A percentile compares a stretch with the other conserved stretches of the same genome.
These are phyloP conservation scores for Pholis gunnellus DNA, from an alignment of 2,113 vertebrate genomes.

Conservation along the genomic window DNA sequence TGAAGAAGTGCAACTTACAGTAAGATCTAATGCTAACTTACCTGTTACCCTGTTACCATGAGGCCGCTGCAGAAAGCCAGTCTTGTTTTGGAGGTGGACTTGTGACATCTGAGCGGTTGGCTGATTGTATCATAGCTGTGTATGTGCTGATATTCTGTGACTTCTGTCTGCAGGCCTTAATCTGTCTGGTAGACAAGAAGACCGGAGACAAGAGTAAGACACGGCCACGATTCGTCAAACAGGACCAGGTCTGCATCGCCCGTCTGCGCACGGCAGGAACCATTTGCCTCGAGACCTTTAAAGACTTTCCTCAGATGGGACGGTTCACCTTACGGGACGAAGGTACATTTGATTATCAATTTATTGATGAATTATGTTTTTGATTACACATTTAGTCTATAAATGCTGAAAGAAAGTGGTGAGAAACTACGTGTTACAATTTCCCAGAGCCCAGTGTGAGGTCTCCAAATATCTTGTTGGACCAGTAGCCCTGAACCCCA, in stretches of 20 bases:
- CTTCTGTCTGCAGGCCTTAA: conserved; percentile 89
- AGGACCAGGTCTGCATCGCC: conserved; percentile 98
- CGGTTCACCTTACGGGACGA: conserved; percentile 97
- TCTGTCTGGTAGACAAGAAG: conserved; percentile 99
- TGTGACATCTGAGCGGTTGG: not conserved
- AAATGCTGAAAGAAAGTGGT: not conserved
- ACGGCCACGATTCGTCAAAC: conserved; percentile 97
- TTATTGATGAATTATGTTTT: not conserved
- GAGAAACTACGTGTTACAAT: not conserved
- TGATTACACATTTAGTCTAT: not conserved
- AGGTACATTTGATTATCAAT: conserved; percentile 81
- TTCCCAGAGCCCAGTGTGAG: not conserved
- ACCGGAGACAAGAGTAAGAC: conserved; percentile 97
- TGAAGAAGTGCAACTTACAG: conserved; percentile 98
- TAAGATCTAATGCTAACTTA: conserved; percentile 74
- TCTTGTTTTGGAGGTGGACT: no score
- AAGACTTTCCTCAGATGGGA: conserved; percentile 99
- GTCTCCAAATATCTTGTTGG: not conserved
- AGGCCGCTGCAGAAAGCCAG: not conserved
- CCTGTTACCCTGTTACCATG: not conserved
- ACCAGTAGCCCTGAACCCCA: not conserved
- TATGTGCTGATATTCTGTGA: not conserved
- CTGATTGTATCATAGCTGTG: not conserved
- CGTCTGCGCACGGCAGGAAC: conserved; percentile 95
- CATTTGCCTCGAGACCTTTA: conserved; percentile 99